Evolutionary conservation across 2,113 vertebrate genomes (phyloP).

Genomic region (Mastomys natalensis): DNA sequence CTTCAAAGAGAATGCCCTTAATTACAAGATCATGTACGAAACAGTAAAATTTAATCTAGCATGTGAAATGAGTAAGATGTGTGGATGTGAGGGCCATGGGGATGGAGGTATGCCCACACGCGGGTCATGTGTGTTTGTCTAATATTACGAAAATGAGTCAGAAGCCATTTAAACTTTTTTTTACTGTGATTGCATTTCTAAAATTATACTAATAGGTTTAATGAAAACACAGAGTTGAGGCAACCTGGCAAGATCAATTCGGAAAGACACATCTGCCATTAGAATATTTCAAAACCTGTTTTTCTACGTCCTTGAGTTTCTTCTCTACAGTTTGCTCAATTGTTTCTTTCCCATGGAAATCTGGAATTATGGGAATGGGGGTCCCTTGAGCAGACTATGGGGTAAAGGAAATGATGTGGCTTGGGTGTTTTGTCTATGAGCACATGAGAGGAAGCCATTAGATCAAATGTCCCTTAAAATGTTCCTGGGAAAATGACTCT

Average conservation of each 20-base stretch:
- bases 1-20: slow-evolving; percentile 71
- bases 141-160: slow-evolving; percentile 57
- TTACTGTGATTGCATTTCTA: background rate
- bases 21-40: slow-evolving; percentile 66
- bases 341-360: background rate
- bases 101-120: background rate
- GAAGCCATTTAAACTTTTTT: slow-evolving; percentile 54
- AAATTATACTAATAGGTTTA: slow-evolving; percentile 23
- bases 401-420: background rate
- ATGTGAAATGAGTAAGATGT: slow-evolving; percentile 56
- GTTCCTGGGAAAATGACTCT: background rate
- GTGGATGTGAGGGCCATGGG: background rate
- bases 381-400: background rate
- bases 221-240: slow-evolving; percentile 43
- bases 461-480: background rate
- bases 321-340: background rate
- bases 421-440: background rate
- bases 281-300: background rate
- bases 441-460: background rate
- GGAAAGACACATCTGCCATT: background rate
- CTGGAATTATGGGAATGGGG: background rate
- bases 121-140: background rate
- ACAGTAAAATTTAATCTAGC: slow-evolving; percentile 59
- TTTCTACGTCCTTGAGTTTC: background rate
- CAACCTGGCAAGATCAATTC: background rate